These are phyloP conservation scores for Drosophila ustulata DNA, from an alignment of 2,888 invertebrate species.

Conservation along the genomic window DNA sequence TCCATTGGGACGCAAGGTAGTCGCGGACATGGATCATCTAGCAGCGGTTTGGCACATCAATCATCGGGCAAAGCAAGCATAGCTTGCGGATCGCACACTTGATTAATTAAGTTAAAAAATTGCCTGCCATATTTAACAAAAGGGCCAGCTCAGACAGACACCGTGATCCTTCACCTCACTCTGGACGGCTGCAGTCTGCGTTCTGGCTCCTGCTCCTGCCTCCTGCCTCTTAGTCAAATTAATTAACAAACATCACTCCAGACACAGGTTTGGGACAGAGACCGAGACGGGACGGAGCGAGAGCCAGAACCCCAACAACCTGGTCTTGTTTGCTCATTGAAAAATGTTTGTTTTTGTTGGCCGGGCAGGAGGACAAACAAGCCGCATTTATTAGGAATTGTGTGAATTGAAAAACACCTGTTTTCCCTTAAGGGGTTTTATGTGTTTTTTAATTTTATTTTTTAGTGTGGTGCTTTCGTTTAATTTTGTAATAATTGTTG, in stretches of 20 bases:
- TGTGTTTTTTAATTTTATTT: slow-evolving; percentile 8
- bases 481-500: slow-evolving; percentile 26
- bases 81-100: slow-evolving; percentile 57
- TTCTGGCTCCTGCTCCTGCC: slow-evolving; percentile 5
- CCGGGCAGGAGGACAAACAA: slow-evolving; percentile 18
- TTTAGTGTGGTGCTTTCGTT: slow-evolving; percentile 14
- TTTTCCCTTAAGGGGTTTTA: slow-evolving; percentile 36
- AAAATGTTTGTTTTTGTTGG: slow-evolving; percentile 70
- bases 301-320: slow-evolving; percentile 7
- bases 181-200: slow-evolving; percentile 4
- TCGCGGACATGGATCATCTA: slow-evolving; percentile 11
- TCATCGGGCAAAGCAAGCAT: slow-evolving; percentile 42
- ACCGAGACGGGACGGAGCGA: slow-evolving; percentile 1
- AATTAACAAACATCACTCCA: slow-evolving; percentile 70
- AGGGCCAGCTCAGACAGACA: slow-evolving; percentile 42
- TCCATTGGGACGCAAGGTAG: background rate
- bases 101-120: slow-evolving; percentile 81
- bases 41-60: slow-evolving; percentile 52
- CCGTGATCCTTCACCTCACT: slow-evolving; percentile 54
- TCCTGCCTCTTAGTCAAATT: slow-evolving; percentile 56
- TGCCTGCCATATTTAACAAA: slow-evolving; percentile 73
- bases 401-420: slow-evolving; percentile 74
- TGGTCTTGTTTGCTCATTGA: slow-evolving; percentile 46
- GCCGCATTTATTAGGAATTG: slow-evolving; percentile 70
- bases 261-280: slow-evolving; percentile 16